phyloP scores from a whole-genome alignment of 2,888 invertebrate genomes.

The Drosophila stalkeri region DNA sequence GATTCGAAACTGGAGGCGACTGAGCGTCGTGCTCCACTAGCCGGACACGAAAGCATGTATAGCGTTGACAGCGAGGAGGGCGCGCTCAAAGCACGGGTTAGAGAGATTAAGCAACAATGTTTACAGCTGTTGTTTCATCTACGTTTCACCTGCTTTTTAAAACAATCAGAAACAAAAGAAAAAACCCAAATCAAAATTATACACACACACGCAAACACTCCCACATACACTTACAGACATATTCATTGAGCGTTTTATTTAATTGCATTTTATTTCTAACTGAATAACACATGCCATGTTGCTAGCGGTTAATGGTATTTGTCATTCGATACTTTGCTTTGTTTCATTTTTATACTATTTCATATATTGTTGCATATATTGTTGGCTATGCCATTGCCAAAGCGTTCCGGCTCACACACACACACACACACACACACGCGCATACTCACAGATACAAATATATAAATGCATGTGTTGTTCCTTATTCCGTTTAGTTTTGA shows the following conservation, averaged over 20 bases:
- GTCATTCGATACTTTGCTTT: constrained; percentile 11
- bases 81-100: constrained; percentile 84
- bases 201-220: constrained; percentile 3
- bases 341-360: constrained; percentile 40
- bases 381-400: constrained; percentile 37
- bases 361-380: background rate
- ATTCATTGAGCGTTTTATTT: constrained; percentile 20
- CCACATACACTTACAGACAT: constrained; percentile 19
- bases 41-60: constrained; percentile 67
- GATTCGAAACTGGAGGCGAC: constrained; percentile 22
- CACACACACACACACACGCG: constrained; percentile 3
- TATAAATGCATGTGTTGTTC: constrained; percentile 45
- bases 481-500: constrained; percentile 47
- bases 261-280: constrained; percentile 23
- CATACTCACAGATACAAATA: constrained; percentile 13
- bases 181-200: constrained; percentile 17
- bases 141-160: constrained; percentile 68
- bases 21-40: constrained; percentile 61
- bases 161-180: constrained; percentile 23
- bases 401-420: constrained; percentile 15
- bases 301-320: constrained; percentile 14
- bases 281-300: constrained; percentile 24
- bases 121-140: constrained; percentile 59
- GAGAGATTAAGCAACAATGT: constrained; percentile 65
- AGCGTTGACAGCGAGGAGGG: constrained; percentile 63